Percentiles rank a stretch among this genome's conserved stretches.
These are phyloP conservation scores for Meda fulgida DNA, from an alignment of 2,797 vertebrate species.

Conservation along the genomic window DNA sequence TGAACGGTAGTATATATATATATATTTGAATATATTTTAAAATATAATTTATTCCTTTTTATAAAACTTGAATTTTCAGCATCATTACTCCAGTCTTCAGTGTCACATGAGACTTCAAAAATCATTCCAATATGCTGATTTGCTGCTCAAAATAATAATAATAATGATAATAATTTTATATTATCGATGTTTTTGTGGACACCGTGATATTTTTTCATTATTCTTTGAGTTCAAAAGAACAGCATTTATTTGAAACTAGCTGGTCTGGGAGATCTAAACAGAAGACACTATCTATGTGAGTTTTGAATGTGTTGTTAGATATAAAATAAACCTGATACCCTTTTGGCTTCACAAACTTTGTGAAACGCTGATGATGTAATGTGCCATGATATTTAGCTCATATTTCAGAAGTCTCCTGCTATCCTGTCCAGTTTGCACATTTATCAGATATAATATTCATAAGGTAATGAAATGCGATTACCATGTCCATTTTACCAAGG, in stretches of 20 bases:
- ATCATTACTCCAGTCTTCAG: neutral
- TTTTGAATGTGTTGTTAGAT: neutral
- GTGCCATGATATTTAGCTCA: neutral
- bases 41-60: neutral
- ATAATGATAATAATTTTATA: too few species aligned
- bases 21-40: neutral
- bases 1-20: too few species aligned
- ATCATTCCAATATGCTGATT: neutral
- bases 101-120: neutral
- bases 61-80: too few species aligned
- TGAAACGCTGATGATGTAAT: slow-evolving; percentile 1
- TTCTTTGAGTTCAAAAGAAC: neutral
- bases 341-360: neutral
- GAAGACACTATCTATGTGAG: neutral
- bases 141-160: too few species aligned
- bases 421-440: neutral
- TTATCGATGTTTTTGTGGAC: neutral
- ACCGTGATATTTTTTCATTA: neutral
- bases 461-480: neutral
- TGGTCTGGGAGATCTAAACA: neutral
- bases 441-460: slow-evolving; percentile 9
- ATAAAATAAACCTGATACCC: neutral
- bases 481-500: neutral
- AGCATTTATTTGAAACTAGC: neutral
- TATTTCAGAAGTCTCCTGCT: neutral